Evolutionary conservation across 2,113 vertebrate species (phyloP).

Genomic region (Dunckerocampus dactyliophorus): DNA sequence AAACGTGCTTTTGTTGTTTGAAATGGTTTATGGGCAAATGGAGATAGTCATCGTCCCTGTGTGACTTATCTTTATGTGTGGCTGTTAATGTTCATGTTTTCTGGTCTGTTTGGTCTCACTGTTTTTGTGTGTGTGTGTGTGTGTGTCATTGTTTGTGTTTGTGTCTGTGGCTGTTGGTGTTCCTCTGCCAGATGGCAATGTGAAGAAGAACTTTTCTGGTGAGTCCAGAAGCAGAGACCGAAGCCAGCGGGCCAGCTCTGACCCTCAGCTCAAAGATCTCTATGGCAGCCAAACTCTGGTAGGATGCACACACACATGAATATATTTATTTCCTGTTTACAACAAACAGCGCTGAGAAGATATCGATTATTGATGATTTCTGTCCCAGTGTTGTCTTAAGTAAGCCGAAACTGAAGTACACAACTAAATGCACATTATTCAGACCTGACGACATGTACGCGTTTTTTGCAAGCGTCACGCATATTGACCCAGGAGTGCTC

Average conservation of each 20-base stretch:
- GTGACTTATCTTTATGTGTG: slow-evolving; percentile 10
- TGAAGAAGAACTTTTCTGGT: slow-evolving; percentile 68
- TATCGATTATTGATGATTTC: too few relatives aligned
- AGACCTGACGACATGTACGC: too few relatives aligned
- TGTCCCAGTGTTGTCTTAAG: too few relatives aligned
- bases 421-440: too few relatives aligned
- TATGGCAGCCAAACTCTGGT: slow-evolving; percentile 54
- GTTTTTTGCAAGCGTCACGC: too few relatives aligned
- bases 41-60: background rate
- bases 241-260: slow-evolving; percentile 67
- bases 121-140: background rate
- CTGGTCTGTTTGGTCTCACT: slow-evolving; percentile 8
- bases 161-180: slow-evolving; percentile 19
- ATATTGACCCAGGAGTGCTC: too few relatives aligned
- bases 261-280: slow-evolving; percentile 72
- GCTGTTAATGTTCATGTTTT: slow-evolving; percentile 13
- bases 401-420: too few relatives aligned
- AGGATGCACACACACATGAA: slow-evolving; percentile 18
- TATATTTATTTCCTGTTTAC: background rate
- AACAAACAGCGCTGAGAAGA: background rate
- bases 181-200: slow-evolving; percentile 69
- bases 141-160: slow-evolving; percentile 7
- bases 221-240: slow-evolving; percentile 73
- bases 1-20: slow-evolving; percentile 3
- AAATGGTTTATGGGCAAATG: background rate